These are phyloP conservation scores for Neodiprion fabricii DNA, from an alignment of 1,140 invertebrate species.

Conservation along the genomic window DNA sequence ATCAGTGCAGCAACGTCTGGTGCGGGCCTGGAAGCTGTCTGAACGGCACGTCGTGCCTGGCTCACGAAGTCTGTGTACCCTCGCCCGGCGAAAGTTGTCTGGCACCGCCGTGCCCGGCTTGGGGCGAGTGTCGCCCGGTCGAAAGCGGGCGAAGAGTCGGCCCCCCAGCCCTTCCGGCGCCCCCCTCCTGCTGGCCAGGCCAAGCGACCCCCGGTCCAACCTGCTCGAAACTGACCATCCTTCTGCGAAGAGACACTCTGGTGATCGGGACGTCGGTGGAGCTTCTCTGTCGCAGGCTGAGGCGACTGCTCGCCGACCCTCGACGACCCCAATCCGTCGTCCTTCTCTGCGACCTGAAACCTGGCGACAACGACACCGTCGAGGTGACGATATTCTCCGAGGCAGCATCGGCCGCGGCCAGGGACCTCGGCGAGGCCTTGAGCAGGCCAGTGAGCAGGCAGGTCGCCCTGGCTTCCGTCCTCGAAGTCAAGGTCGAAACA, in stretches of 20 bases:
- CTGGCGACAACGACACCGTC: conserved; percentile 79
- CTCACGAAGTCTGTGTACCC: conserved; percentile 76
- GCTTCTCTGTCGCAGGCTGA: conserved; percentile 71
- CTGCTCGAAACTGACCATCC: conserved; percentile 77
- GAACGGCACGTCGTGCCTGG: conserved; percentile 57
- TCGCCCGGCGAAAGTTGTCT: conserved; percentile 78
- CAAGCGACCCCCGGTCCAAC: conserved; percentile 63
- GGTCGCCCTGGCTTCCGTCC: conserved; percentile 72
- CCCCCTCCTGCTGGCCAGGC: conserved; percentile 82
- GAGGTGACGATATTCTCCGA: conserved; percentile 79
- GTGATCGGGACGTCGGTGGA: conserved; percentile 76
- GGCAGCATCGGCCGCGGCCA: conserved; percentile 69
- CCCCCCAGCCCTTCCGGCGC: conserved; percentile 75
- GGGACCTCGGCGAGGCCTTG: conserved; percentile 73
- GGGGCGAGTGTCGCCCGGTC: conserved; percentile 82
- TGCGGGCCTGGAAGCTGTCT: conserved; percentile 83
- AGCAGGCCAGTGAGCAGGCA: conserved; percentile 68
- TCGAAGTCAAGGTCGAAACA: conserved; percentile 82
- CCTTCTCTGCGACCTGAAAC: conserved; percentile 82
- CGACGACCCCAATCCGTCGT: conserved; percentile 68
- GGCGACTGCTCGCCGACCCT: conserved; percentile 70
- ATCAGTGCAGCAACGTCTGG: conserved; percentile 85
- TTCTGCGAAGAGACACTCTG: conserved; percentile 71
- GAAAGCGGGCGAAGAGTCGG: conserved; percentile 76
- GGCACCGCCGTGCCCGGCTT: conserved; percentile 75